phyloP scores from a whole-genome alignment of 1,140 invertebrate genomes.

The Rhopalosiphum padi region DNA sequence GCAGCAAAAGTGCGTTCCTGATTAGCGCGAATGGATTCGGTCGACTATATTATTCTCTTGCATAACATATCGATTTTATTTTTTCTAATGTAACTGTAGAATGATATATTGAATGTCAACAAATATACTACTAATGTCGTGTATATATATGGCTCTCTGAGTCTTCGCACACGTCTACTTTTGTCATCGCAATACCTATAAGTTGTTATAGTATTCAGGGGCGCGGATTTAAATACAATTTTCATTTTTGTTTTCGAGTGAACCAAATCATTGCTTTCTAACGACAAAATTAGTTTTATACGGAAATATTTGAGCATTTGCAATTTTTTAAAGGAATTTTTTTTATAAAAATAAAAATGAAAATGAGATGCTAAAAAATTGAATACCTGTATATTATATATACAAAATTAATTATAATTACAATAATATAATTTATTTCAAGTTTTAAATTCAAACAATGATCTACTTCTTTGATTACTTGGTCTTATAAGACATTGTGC shows the following conservation, averaged over 20 bases:
- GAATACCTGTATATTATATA: background rate
- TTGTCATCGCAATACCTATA: background rate
- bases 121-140: slow-evolving; percentile 7
- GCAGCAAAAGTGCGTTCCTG: slow-evolving; percentile 45
- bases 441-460: background rate
- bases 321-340: background rate
- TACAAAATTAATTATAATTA: slow-evolving; percentile 15
- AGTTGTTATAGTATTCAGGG: background rate
- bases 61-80: slow-evolving; percentile 54
- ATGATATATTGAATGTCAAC: slow-evolving; percentile 7
- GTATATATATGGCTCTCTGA: background rate
- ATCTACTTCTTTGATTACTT: background rate
- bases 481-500: background rate
- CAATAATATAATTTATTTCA: background rate
- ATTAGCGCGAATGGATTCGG: slow-evolving; percentile 27
- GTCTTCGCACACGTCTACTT: background rate
- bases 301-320: too few relatives aligned
- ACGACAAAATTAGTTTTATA: too few relatives aligned
- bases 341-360: background rate
- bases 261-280: background rate
- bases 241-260: background rate
- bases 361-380: background rate
- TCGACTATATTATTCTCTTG: slow-evolving; percentile 50
- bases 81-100: slow-evolving; percentile 26
- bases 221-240: background rate